These are phyloP conservation scores for Glaucidium brasilianum DNA, from an alignment of 2,113 vertebrate species.

Conservation along the genomic window DNA sequence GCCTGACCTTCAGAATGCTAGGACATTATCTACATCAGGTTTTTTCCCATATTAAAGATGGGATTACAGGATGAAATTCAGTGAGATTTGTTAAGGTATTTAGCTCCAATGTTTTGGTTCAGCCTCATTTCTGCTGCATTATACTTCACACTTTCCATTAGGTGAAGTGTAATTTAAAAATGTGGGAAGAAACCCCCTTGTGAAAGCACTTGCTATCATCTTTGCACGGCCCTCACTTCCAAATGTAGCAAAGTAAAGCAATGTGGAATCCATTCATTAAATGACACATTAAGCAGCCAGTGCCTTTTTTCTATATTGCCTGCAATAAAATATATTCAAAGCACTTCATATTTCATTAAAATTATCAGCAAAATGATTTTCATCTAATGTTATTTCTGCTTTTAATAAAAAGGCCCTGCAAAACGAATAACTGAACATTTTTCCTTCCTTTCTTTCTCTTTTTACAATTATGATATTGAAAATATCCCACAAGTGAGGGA, in stretches of 20 bases:
- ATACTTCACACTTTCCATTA: slow-evolving; percentile 10
- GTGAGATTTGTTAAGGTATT: slow-evolving; percentile 51
- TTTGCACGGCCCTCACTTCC: not conserved
- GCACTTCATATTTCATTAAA: slow-evolving; percentile 72
- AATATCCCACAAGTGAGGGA: slow-evolving; percentile 58
- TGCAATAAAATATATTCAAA: slow-evolving; percentile 67
- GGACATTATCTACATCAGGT: not conserved
- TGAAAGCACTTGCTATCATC: slow-evolving; percentile 1
- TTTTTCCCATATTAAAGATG: not conserved
- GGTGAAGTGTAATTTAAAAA: slow-evolving; percentile 44
- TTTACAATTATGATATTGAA: slow-evolving; percentile 59
- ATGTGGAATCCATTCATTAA: slow-evolving; percentile 53
- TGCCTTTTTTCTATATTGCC: slow-evolving; percentile 57
- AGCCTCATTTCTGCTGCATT: slow-evolving; percentile 57
- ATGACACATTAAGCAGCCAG: slow-evolving; percentile 43
- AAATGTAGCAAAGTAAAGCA: slow-evolving; percentile 24
- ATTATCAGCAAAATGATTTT: slow-evolving; percentile 71
- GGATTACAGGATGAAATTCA: not conserved
- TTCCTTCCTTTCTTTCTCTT: slow-evolving; percentile 51
- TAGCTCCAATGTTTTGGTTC: slow-evolving; percentile 58
- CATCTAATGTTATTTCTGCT: slow-evolving; percentile 72
- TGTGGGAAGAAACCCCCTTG: slow-evolving; percentile 9
- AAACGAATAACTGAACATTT: slow-evolving; percentile 64
- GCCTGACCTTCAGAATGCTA: slow-evolving; percentile 35
- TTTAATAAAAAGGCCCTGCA: slow-evolving; percentile 70